Conservation (phyloP, 1,140 invertebrate species). For the Papilio helenus region DNA sequence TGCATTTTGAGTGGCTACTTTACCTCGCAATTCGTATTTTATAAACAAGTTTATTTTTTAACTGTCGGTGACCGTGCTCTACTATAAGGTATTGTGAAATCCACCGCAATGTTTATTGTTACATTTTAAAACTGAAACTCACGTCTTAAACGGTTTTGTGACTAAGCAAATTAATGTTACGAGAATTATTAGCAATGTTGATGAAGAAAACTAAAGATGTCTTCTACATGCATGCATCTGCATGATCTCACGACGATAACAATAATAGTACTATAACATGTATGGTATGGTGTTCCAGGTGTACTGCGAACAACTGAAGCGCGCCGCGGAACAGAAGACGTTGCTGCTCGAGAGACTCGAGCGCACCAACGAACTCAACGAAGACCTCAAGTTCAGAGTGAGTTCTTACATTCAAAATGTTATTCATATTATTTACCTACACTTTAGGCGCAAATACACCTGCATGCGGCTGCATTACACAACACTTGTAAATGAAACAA, state of each 20-base stretch:
- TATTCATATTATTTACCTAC: too few relatives aligned
- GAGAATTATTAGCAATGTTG: too few relatives aligned
- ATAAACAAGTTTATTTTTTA: slow-evolving; percentile 29
- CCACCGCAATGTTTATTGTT: not conserved
- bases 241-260: not conserved
- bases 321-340: slow-evolving; percentile 85
- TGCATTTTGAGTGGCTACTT: slow-evolving; percentile 35
- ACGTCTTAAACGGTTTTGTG: too few relatives aligned
- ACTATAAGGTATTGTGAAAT: not conserved
- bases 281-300: slow-evolving; percentile 82
- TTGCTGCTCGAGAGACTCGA: slow-evolving; percentile 87
- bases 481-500: too few relatives aligned
- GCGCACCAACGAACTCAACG: slow-evolving; percentile 89
- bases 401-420: slow-evolving; percentile 45
- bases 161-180: too few relatives aligned
- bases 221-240: too few relatives aligned
- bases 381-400: slow-evolving; percentile 92
- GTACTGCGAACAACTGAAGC: slow-evolving; percentile 86
- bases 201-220: too few relatives aligned
- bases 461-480: too few relatives aligned
- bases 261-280: not conserved
- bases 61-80: slow-evolving; percentile 46
- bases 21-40: not conserved
- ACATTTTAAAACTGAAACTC: not conserved
- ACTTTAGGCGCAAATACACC: too few relatives aligned